phyloP scores from a whole-genome alignment of 2,888 invertebrate species.

The Paralinhomoeus sp. region DNA sequence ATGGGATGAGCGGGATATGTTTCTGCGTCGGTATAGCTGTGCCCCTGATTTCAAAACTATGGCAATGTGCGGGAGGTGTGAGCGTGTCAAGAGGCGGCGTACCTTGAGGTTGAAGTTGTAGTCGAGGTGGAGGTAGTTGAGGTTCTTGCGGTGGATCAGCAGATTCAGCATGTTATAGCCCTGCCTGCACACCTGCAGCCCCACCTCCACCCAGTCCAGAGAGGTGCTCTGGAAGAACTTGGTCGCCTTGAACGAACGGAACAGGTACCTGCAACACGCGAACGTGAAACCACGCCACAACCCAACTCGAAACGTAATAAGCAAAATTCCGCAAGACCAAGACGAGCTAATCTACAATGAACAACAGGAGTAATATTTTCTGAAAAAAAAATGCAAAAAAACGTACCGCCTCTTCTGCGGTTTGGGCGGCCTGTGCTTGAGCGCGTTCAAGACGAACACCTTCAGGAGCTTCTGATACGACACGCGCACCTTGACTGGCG shows the following conservation, averaged over 20 bases:
- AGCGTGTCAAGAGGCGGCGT: too few species aligned
- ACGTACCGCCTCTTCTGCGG: slow-evolving; percentile 73
- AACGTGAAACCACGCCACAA: background rate
- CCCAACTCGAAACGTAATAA: background rate
- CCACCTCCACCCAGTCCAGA: slow-evolving; percentile 97
- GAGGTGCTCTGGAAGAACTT: slow-evolving; percentile 99
- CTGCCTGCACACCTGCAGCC: slow-evolving; percentile 76
- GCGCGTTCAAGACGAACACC: slow-evolving; percentile 86
- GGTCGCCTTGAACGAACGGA: slow-evolving; percentile 95
- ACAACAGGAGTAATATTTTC: background rate
- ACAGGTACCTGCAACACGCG: slow-evolving; percentile 46
- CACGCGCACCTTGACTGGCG: slow-evolving; percentile 89
- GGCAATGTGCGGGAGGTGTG: too few species aligned
- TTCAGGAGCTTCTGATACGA: slow-evolving; percentile 96
- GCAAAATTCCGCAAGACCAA: background rate
- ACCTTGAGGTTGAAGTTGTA: slow-evolving; percentile 93
- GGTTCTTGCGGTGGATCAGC: slow-evolving; percentile 91
- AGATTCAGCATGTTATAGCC: slow-evolving; percentile 99
- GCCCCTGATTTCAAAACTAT: too few species aligned
- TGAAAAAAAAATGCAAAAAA: background rate
- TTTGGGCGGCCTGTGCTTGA: slow-evolving; percentile 90
- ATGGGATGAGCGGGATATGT: too few species aligned
- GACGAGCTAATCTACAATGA: background rate
- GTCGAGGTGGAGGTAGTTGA: slow-evolving; percentile 96
- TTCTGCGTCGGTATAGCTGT: too few species aligned